Evolutionary conservation across 1,140 invertebrate species (phyloP), one percentile per base, ranked within the genome.

Genomic region (Melipona quadrifasciata): DNA sequence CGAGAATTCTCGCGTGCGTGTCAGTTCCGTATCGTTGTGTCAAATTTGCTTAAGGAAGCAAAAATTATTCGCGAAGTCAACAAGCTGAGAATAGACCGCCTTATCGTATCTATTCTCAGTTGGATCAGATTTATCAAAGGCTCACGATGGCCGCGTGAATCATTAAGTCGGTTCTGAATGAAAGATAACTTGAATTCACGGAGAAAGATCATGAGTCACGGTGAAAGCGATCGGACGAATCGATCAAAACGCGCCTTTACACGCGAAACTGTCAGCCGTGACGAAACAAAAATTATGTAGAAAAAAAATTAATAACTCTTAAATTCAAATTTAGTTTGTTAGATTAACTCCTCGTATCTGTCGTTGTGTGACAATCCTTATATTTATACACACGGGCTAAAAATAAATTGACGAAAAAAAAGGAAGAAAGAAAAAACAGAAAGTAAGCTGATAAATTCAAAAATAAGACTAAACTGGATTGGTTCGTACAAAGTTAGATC

Each of bases 171-270:
- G 64, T 19, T 47, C 3, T 76, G 47, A 70, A 70, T 27, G 67
- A 47, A 24, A 71, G 53, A 80, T 80, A 58, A 71, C 31, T 34
- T 27, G 74, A 76, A 76, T 64, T 39, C 74, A 64, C 21, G 51
- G 51, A 70, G 77, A 70, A 70, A 70, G 47, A 47, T 70, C 21
- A 39, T 70, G 77, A 53, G 65, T 80, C 77, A 80, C 65, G 51
- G 21, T 57, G 65, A 70, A 68, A 70, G 77, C 77, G 65, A 80
- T 70, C 53, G 51, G 55, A 2, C 53, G 31, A 31, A 57, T 79
- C 39, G 21, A 80, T 80, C 31, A 55, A 71, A 80, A 47, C 5
- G 8, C 34, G 55, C 47, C 16, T 79, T 34, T 24, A 67, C 34
- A 10, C 27, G 57, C 16, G 16, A 47, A 47, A 76, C 47, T 76